These are phyloP conservation scores for Phenacoccus solenopsis DNA, from an alignment of 1,140 invertebrate species.

Conservation along the genomic window DNA sequence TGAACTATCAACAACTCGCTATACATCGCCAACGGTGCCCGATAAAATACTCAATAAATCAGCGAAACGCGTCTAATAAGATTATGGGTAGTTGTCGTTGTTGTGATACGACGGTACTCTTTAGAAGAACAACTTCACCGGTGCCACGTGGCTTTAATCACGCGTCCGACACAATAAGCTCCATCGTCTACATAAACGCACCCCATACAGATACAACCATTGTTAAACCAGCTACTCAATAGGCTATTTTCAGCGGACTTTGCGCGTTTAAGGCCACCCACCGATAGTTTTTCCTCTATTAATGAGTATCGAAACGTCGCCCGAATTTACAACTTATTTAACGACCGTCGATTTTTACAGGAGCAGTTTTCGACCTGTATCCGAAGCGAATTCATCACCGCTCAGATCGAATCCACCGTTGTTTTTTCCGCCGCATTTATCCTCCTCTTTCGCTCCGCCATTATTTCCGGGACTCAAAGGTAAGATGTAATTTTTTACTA, in stretches of 20 bases:
- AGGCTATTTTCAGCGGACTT: not conserved
- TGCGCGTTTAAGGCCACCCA: not conserved
- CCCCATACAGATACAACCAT: not conserved
- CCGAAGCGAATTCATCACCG: constrained; percentile 38
- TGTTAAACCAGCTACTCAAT: not conserved
- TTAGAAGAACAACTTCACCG: not conserved
- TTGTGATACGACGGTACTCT: constrained; percentile 8
- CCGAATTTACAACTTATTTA: not conserved
- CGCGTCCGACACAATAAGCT: not conserved
- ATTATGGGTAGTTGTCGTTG: constrained; percentile 11
- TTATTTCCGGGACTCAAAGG: constrained; percentile 63
- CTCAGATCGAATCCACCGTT: constrained; percentile 45
- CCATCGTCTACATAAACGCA: not conserved
- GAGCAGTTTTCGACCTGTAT: constrained; percentile 46
- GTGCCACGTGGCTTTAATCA: constrained; percentile 9
- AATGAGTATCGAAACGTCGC: not conserved
- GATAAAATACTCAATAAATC: constrained; percentile 9
- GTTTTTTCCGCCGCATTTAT: constrained; percentile 68
- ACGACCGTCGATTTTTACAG: constrained; percentile 33
- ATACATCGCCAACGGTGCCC: not conserved
- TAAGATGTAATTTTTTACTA: constrained; percentile 32
- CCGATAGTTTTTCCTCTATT: not conserved
- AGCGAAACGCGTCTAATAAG: constrained; percentile 10
- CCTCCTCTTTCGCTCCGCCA: constrained; percentile 61
- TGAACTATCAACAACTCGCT: not conserved